phyloP scores from a whole-genome alignment of 2,888 invertebrate genomes.

The Apotomis betuletana region DNA sequence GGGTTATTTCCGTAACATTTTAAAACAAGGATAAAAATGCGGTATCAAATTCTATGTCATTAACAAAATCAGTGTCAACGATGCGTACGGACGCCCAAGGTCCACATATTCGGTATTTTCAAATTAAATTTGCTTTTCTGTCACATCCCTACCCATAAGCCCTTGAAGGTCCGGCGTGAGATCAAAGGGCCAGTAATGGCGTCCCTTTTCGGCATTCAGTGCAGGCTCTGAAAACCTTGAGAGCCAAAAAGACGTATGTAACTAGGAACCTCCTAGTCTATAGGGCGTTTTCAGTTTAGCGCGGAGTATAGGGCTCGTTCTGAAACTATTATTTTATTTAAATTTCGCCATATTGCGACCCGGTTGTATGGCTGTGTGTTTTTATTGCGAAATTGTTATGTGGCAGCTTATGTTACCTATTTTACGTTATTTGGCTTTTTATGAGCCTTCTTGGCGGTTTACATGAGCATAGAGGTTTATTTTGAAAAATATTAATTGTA shows the following conservation, averaged over 20 bases:
- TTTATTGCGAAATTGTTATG: conserved; percentile 30
- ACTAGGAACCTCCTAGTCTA: not conserved
- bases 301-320: conserved; percentile 42
- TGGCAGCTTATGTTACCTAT: conserved; percentile 10
- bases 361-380: conserved; percentile 42
- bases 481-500: too few relatives aligned
- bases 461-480: too few relatives aligned
- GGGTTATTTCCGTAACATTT: not conserved
- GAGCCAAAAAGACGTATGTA: conserved; percentile 1
- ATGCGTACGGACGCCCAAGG: not conserved
- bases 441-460: not conserved
- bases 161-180: conserved; percentile 50
- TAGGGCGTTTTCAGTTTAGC: not conserved
- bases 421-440: conserved; percentile 6
- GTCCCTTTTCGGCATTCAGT: conserved; percentile 49
- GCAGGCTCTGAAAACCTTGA: conserved; percentile 8
- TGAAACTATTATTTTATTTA: conserved; percentile 69
- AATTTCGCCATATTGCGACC: conserved; percentile 60
- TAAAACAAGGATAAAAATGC: not conserved
- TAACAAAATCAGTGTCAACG: not conserved
- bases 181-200: conserved; percentile 52
- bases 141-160: conserved; percentile 33
- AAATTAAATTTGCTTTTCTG: conserved; percentile 30
- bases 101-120: conserved; percentile 3
- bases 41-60: too few relatives aligned